Evolutionary conservation across 2,888 invertebrate genomes (phyloP).

Genomic region (Drosophila prolongata): DNA sequence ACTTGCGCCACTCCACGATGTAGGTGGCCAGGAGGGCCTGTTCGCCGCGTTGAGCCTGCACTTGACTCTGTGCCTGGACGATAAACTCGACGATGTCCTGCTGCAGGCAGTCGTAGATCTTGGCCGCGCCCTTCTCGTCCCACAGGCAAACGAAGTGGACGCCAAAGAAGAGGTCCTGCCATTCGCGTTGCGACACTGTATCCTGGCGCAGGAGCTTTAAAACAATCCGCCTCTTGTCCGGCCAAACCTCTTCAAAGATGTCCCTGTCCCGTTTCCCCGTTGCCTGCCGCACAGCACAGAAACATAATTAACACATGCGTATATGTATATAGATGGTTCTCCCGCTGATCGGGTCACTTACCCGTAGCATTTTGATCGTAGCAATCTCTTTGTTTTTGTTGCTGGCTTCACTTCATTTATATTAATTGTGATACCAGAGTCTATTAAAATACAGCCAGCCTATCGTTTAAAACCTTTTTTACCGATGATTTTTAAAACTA

Average conservation of each 20-base stretch:
- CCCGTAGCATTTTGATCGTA: slow-evolving; percentile 55
- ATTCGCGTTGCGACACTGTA: slow-evolving; percentile 95
- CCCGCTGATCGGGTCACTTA: slow-evolving; percentile 38
- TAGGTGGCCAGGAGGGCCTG: slow-evolving; percentile 98
- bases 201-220: slow-evolving; percentile 97
- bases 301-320: slow-evolving; percentile 1
- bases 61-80: slow-evolving; percentile 95
- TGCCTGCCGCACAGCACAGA: slow-evolving; percentile 54
- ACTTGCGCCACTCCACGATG: slow-evolving; percentile 98
- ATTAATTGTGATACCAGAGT: slow-evolving; percentile 1
- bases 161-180: slow-evolving; percentile 98
- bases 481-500: too few relatives aligned
- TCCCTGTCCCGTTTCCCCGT: slow-evolving; percentile 76
- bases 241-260: slow-evolving; percentile 98
- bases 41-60: slow-evolving; percentile 96
- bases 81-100: slow-evolving; percentile 97
- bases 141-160: slow-evolving; percentile 98
- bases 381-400: slow-evolving; percentile 50
- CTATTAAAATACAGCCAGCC: too few relatives aligned
- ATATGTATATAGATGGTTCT: slow-evolving; percentile 6
- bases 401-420: slow-evolving; percentile 46
- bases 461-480: too few relatives aligned
- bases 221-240: slow-evolving; percentile 96
- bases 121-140: slow-evolving; percentile 97
- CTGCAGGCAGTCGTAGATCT: slow-evolving; percentile 94